Base-by-base conservation (phyloP, 2,888 invertebrate species). In the Stenurella melanura region DNA sequence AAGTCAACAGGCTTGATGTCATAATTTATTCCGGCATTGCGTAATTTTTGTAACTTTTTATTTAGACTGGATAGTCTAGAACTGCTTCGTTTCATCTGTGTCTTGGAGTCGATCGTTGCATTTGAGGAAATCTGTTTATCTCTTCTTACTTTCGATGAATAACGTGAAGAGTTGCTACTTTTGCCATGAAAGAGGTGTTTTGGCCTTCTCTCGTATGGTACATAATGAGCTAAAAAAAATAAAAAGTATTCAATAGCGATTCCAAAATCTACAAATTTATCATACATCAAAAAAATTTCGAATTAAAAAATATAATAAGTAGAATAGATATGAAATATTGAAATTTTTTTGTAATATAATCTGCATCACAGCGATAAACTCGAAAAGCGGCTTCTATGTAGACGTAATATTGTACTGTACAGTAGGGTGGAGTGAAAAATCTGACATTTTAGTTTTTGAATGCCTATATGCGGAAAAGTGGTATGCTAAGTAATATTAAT, bases 151-250 rank as follows among this genome's bases (percentile, higher is more conserved):
- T 90, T 85, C 74, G 85, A 89, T 0, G 92, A 90, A 82, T 92
- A 92, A 78, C 90, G 90, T 50, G 90, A 86, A 15, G 86, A 80
- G 6, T 90, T 91, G 92, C 90, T 76, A 81, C 90, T 71, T 70
- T 81, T 82, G 9, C 83, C 83, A 34, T 78, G 73, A 73, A 87
- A 86, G 92, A 93, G 72, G 91, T 92, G 68, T 74, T 90, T 42
- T 82, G 88, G 84, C 89, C 92, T 86, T 93, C 94, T 92, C 78
- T 93, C 93, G 1, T 93, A 93, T 18, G 95, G 93, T 79, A 96
- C 92, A 83, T 92, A 93, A 11, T 91, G 91, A 75, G 94, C 95
- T 94, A 87, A 72, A 91, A 91, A 71, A 26, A 67, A 74, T 74
- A 34, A 34, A 34, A 15, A 12, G 42, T 42, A 15, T 12, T 38